Base-by-base conservation (phyloP, 2,888 invertebrate genomes). In the Apantesis nais region DNA sequence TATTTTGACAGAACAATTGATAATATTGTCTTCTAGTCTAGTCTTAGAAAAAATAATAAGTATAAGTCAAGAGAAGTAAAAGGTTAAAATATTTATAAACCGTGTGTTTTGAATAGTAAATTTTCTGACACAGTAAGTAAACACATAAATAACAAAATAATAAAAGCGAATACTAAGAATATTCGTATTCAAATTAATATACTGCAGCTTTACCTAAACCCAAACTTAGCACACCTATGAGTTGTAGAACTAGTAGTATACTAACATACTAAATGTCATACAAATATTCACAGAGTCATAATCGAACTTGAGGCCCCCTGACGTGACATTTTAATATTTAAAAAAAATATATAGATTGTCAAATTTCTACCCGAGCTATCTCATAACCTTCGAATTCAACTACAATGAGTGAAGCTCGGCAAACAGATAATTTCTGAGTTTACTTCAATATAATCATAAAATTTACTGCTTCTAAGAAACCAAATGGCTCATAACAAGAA, bases 381-480 rank as follows among this genome's bases (percentile, higher is more conserved):
- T 22, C 25, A 2, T 55, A 39, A 22, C 48, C 7, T 44, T 19
- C n/a, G 22, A 62, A 62, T 11, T n/a, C 7, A 37, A 12, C 25
- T 44, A 22, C 31, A 25, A 58, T 58, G 12, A 29, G 14, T 16
- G 16, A 58, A 34, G 37, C 11, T 14, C 34, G 11, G 11, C 37
- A 58, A 29, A 22, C 34, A 39, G 48, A 60, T 52, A 62, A 52
- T 37, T 48, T 37, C 62, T 16, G 37, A 55, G 62, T 63, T 19
- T 63, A 63, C 63, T 69, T 37, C 60, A 61, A 61, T 69, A 63
- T 60, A 67, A 65, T 58, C 65, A 60, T 67, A 70, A 41, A 67
- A 61, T 61, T 48, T 70, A 62, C 41, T 55, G 58, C 44, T 72
- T 68, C 72, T 11, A 22, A 65, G 71, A 71, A 71, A 65, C 25